These are phyloP conservation scores for Conomelus anceps DNA, from an alignment of 2,888 invertebrate genomes.

Conservation along the genomic window DNA sequence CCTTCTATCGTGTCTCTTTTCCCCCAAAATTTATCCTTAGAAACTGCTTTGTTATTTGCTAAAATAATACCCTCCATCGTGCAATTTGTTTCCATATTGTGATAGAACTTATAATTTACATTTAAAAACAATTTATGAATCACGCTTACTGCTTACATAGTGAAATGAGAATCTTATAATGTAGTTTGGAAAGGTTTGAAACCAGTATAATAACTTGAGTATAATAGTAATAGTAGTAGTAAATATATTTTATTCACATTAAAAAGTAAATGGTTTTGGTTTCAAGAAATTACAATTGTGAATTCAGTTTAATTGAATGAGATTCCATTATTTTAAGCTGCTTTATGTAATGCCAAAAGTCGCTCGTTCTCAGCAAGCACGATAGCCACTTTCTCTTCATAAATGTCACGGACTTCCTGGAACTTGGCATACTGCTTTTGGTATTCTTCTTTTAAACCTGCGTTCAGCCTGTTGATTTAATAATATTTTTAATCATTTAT, in stretches of 20 bases:
- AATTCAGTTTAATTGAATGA: too few species aligned
- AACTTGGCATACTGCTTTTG: slow-evolving; percentile 68
- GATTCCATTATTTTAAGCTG: not conserved
- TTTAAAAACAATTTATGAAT: too few species aligned
- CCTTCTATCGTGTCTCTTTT: too few species aligned
- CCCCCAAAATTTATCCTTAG: too few species aligned
- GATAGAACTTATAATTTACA: too few species aligned
- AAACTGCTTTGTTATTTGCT: too few species aligned
- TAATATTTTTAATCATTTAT: not conserved
- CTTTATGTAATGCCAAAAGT: slow-evolving; percentile 14
- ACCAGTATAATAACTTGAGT: not conserved
- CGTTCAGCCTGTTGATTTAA: slow-evolving; percentile 51
- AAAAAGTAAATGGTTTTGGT: not conserved
- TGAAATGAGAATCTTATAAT: too few species aligned
- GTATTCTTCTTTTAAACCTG: slow-evolving; percentile 69
- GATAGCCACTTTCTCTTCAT: slow-evolving; percentile 57
- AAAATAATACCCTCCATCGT: too few species aligned
- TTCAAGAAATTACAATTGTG: not conserved
- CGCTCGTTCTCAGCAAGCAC: slow-evolving; percentile 48
- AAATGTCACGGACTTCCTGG: slow-evolving; percentile 58
- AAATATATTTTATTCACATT: not conserved
- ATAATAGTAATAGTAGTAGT: not conserved
- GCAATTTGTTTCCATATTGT: too few species aligned
- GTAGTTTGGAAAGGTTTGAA: too few species aligned
- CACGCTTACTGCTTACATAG: too few species aligned